These are phyloP conservation scores for Artemia sinica DNA, from an alignment of 2,888 invertebrate genomes.

Conservation along the genomic window DNA sequence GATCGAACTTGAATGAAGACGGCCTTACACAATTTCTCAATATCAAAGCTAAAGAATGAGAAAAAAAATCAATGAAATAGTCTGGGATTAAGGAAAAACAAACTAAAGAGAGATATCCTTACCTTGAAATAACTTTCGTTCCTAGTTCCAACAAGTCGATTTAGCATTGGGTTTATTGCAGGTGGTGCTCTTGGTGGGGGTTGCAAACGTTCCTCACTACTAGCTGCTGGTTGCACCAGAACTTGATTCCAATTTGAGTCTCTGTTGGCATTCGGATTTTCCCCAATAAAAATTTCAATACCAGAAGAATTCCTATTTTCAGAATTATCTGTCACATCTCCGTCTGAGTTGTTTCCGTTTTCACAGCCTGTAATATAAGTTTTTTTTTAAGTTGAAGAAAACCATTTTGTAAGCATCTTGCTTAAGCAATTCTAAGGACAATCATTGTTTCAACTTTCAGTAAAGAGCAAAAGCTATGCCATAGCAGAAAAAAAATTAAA, in stretches of 20 bases:
- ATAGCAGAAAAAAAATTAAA: too few relatives aligned
- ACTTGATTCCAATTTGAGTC: conserved; percentile 16
- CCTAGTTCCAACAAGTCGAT: conserved; percentile 61
- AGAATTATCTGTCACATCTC: background rate
- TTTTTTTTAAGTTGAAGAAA: too few relatives aligned
- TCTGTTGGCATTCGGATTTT: conserved; percentile 19
- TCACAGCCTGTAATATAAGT: background rate
- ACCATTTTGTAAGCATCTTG: too few relatives aligned
- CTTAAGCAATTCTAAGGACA: too few relatives aligned
- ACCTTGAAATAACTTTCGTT: conserved; percentile 87
- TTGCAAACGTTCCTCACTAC: background rate
- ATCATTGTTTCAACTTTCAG: too few relatives aligned
- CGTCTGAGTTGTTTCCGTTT: too few relatives aligned
- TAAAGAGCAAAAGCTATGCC: too few relatives aligned
- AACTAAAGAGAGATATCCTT: conserved; percentile 33
- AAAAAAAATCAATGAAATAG: background rate
- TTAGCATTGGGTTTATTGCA: conserved; percentile 60
- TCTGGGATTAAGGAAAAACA: background rate
- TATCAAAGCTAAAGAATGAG: too few relatives aligned
- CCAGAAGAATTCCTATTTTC: conserved; percentile 21
- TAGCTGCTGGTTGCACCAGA: background rate
- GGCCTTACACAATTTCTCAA: too few relatives aligned
- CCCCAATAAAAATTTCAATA: conserved; percentile 21
- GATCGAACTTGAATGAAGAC: too few relatives aligned
- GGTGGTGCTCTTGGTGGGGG: conserved; percentile 17